Evolutionary conservation across 2,113 vertebrate genomes (phyloP).

Genomic region (Oxygymnocypris stewartii): DNA sequence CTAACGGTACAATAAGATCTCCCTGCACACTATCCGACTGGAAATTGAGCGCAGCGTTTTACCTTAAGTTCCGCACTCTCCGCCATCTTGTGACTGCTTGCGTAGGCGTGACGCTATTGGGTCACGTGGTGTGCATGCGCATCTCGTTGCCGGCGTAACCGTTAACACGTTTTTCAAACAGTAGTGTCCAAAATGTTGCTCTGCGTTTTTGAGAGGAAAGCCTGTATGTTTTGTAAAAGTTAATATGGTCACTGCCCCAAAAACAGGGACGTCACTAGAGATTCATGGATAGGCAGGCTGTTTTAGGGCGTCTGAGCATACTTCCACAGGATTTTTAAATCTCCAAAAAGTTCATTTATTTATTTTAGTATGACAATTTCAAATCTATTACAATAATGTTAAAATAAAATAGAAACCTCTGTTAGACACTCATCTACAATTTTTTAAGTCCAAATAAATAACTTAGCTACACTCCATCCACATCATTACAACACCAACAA

Average conservation of each 20-base stretch:
- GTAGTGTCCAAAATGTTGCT: constrained; percentile 47
- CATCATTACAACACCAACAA: background rate
- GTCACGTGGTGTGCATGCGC: constrained; percentile 79
- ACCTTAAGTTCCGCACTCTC: constrained; percentile 99
- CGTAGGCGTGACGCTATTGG: constrained; percentile 85
- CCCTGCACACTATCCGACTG: constrained; percentile 71
- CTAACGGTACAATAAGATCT: constrained; percentile 43
- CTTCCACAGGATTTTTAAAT: background rate
- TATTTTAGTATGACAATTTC: background rate
- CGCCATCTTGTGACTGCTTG: constrained; percentile 95
- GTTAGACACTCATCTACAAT: background rate
- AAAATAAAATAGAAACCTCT: too few relatives aligned
- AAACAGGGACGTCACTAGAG: background rate
- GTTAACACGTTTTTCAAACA: constrained; percentile 52
- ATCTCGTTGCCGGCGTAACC: constrained; percentile 56
- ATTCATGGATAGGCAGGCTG: background rate
- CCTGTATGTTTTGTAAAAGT: background rate
- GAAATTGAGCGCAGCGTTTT: constrained; percentile 91
- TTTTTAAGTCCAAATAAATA: background rate
- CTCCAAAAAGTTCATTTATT: background rate
- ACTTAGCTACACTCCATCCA: background rate
- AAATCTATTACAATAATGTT: background rate
- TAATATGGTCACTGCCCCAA: background rate
- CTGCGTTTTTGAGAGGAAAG: constrained; percentile 19
- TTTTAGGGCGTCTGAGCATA: background rate